phyloP scores from a whole-genome alignment of 1,140 invertebrate species.

The Lepidurus apus region DNA sequence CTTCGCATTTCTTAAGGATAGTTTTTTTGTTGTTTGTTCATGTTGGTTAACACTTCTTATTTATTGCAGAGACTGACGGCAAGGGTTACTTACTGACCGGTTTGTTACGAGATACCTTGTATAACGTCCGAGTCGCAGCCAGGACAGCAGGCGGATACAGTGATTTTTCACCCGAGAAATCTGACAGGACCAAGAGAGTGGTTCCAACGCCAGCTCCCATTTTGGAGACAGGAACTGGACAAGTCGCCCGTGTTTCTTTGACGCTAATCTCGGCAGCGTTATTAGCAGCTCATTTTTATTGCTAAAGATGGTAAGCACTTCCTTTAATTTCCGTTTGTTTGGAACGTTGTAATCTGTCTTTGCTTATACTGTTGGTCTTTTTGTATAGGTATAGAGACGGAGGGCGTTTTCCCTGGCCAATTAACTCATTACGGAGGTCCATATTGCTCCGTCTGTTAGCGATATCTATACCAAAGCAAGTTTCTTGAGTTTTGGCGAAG shows the following conservation, averaged over 20 bases:
- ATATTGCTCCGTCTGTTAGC: neutral
- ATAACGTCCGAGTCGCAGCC: slow-evolving; percentile 40
- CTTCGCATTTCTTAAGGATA: too few species aligned
- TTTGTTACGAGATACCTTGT: slow-evolving; percentile 39
- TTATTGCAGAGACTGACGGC: slow-evolving; percentile 30
- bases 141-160: slow-evolving; percentile 40
- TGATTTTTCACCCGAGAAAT: slow-evolving; percentile 37
- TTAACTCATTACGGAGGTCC: neutral
- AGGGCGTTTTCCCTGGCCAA: slow-evolving; percentile 8
- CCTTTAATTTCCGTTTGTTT: neutral
- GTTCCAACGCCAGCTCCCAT: slow-evolving; percentile 31
- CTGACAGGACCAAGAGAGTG: slow-evolving; percentile 36
- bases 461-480: slow-evolving; percentile 21
- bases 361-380: neutral
- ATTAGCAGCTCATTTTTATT: slow-evolving; percentile 30
- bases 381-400: neutral
- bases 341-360: neutral
- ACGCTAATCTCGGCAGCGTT: slow-evolving; percentile 29
- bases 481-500: neutral
- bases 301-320: slow-evolving; percentile 24
- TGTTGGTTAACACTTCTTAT: slow-evolving; percentile 21
- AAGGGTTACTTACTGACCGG: slow-evolving; percentile 37
- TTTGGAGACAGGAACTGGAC: neutral
- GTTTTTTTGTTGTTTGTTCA: neutral
- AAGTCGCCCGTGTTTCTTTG: neutral